phyloP scores from a whole-genome alignment of 1,140 invertebrate genomes.

The Zaprionus taronus region DNA sequence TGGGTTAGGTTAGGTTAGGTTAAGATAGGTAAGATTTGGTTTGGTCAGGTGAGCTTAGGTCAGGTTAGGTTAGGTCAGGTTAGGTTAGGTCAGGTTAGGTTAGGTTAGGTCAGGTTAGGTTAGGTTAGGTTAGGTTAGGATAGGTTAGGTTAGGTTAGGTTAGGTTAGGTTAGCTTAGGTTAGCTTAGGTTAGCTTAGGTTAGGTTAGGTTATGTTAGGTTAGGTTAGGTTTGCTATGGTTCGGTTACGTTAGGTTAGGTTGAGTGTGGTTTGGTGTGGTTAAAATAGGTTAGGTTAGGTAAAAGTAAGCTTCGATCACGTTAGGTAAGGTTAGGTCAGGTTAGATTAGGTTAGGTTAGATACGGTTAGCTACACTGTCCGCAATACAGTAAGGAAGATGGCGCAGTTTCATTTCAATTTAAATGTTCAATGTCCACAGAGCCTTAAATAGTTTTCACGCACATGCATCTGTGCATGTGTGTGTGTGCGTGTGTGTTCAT shows the following conservation, averaged over 20 bases:
- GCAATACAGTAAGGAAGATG: not conserved
- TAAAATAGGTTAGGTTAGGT: not conserved
- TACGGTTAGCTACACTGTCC: no score
- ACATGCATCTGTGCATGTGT: not conserved
- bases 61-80: no score
- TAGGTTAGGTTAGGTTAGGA: no score
- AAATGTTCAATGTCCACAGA: not conserved
- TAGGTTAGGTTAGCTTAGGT: not conserved
- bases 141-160: not conserved
- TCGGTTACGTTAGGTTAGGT: not conserved
- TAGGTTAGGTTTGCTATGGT: not conserved
- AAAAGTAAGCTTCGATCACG: not conserved
- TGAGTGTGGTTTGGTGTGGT: not conserved
- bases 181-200: not conserved
- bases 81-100: no score
- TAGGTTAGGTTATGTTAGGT: no score
- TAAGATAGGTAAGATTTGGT: no score
- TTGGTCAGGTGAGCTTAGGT: no score
- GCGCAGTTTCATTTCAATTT: not conserved
- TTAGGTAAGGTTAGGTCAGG: not conserved
- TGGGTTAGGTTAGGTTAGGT: no score
- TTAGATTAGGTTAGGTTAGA: not conserved
- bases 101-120: no score
- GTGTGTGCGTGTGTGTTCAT: constrained; percentile 2
- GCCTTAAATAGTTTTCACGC: not conserved